Evolutionary conservation across 2,888 invertebrate species (phyloP), one percentile per base, ranked within the genome.

Genomic region (Cylindroiulus punctatus): DNA sequence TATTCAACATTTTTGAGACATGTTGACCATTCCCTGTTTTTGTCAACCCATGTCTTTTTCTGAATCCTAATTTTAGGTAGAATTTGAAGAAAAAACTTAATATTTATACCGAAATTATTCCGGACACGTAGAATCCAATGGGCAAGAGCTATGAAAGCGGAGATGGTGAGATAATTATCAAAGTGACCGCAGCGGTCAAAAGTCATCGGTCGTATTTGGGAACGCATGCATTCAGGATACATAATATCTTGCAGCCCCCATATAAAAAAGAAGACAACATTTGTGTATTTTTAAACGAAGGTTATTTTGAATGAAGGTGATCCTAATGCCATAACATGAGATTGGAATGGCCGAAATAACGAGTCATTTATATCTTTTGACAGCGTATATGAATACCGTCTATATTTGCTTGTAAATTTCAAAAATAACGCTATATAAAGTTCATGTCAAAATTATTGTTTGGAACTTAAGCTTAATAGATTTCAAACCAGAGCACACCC

Each of bases 181-280:
- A 76, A 76, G 76, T 76, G 76, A 76, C 76, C 76, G 76, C 76
- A 76, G 30, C 76, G 76, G 76, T 76, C 76, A 76, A 76, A 76
- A 76, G 76, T 76, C 76, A 14, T 76, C 76, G 30, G 76, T 76
- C 76, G 26, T 30, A 76, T 76, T 76, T 76, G 30, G 76, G 76
- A 76, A 76, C 76, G 14, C 26, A 30, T 76, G 76, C 76, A 76
- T 76, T 30, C 26, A 12, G 30, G 76, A 76, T 76, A 26, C 76
- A 76, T 76, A 30, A 76, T 76, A 76, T 65, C 57, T 65, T 65
- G 12, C 57, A 65, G 8, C 76, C 76, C 4, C 76, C 3, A 30
- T 26, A 65, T 26, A 76, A 12, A 30, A 26, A 76, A 76, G 30
- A 76, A 30, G 12, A 76, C 30, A 76, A 76, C 76, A 76, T 76